phyloP scores from a whole-genome alignment of 1,140 invertebrate genomes.

The Caerostris extrusa region DNA sequence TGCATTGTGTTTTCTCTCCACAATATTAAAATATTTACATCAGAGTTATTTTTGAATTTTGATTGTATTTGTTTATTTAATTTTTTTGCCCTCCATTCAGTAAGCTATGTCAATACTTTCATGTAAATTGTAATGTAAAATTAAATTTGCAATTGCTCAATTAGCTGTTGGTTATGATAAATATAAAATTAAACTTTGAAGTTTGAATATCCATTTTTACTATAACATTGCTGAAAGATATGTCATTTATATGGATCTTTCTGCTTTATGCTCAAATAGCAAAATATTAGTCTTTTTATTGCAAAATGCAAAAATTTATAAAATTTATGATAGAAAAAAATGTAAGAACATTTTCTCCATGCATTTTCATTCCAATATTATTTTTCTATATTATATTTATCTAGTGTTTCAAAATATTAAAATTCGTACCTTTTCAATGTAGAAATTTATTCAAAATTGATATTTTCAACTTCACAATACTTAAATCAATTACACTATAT shows the following conservation, averaged over 20 bases:
- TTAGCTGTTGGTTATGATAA: conserved; percentile 62
- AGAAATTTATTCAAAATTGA: too few species aligned
- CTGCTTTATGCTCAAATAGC: conserved; percentile 47
- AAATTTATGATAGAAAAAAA: not conserved
- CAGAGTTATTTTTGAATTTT: not conserved
- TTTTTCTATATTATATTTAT: not conserved
- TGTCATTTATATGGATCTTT: conserved; percentile 17
- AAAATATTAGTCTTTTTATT: conserved; percentile 7
- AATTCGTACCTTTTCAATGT: too few species aligned
- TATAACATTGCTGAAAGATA: conserved; percentile 38
- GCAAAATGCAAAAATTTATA: not conserved
- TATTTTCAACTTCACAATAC: too few species aligned
- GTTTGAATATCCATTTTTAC: conserved; percentile 32
- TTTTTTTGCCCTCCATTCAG: not conserved
- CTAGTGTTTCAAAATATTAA: too few species aligned
- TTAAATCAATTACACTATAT: too few species aligned
- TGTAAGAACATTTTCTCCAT: not conserved
- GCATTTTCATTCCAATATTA: not conserved
- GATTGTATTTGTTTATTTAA: not conserved
- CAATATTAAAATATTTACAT: too few species aligned
- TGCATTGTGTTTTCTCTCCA: too few species aligned
- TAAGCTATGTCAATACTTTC: not conserved
- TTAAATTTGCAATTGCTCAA: conserved; percentile 66
- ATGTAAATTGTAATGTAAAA: not conserved
- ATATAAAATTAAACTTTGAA: conserved; percentile 40